Evolutionary conservation across 2,113 vertebrate genomes (phyloP).

Genomic region (Machaerirhynchus nigripectus): DNA sequence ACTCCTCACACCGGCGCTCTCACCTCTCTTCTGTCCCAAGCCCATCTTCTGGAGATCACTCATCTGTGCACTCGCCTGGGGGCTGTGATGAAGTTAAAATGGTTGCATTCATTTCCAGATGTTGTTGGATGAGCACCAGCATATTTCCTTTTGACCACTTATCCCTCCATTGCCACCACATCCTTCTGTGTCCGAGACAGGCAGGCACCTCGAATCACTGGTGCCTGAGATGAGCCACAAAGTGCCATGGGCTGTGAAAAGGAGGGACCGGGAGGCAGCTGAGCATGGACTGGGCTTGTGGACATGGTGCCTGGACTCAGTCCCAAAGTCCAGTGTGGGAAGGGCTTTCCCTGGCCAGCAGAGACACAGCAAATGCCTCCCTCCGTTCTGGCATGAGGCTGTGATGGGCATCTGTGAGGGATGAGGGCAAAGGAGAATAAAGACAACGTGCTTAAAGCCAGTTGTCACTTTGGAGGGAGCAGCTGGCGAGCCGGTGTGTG

Average conservation of each 20-base stretch:
- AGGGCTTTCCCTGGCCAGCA: not conserved
- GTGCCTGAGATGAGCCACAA: not conserved
- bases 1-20: not conserved
- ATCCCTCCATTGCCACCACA: not conserved
- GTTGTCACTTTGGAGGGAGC: not conserved
- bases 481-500: not conserved
- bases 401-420: not conserved
- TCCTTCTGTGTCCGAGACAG: not conserved
- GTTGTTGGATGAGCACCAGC: not conserved
- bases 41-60: not conserved
- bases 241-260: not conserved
- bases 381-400: not conserved
- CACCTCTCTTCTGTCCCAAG: not conserved
- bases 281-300: not conserved
- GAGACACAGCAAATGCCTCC: not conserved
- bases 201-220: rapidly evolving
- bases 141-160: not conserved
- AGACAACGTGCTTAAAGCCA: not conserved
- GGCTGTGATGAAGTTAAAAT: not conserved
- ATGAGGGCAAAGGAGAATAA: not conserved
- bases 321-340: not conserved
- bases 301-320: not conserved
- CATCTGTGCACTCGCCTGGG: not conserved
- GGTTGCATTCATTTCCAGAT: not conserved
- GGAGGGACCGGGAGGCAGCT: not conserved